A percentile compares a stretch with the other conserved stretches of the same genome.
These are phyloP conservation scores for Bubalus kerabau DNA, from an alignment of 2,113 vertebrate species.

Conservation along the genomic window DNA sequence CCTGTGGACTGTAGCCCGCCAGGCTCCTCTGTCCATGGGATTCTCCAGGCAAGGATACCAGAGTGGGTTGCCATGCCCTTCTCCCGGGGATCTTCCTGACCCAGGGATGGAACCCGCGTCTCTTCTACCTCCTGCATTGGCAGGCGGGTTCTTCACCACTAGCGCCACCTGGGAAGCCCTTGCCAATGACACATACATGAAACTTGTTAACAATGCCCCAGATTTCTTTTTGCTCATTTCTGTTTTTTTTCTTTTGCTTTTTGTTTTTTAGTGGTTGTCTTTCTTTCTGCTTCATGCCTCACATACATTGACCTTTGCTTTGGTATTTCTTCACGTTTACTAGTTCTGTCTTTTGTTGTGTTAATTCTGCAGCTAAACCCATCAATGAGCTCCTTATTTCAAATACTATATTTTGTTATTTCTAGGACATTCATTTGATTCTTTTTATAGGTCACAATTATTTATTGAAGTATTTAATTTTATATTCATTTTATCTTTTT, in stretches of 20 bases:
- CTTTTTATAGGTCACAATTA: background rate
- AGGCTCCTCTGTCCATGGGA: background rate
- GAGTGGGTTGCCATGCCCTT: background rate
- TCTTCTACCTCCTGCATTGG: background rate
- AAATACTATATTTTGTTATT: background rate
- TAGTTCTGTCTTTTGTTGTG: background rate
- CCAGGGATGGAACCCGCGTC: background rate
- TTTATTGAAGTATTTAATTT: background rate
- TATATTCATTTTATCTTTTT: background rate
- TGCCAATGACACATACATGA: background rate
- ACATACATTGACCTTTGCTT: background rate
- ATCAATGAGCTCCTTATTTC: background rate
- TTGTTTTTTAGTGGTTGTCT: background rate
- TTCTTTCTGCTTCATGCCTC: background rate
- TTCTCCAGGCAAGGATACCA: background rate
- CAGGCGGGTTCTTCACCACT: background rate
- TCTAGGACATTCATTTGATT: background rate
- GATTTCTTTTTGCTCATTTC: background rate
- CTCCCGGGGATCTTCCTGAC: background rate
- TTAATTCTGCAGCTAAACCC: background rate
- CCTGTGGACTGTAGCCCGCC: background rate
- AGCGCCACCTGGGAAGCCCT: background rate
- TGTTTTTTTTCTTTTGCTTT: background rate
- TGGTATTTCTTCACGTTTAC: background rate
- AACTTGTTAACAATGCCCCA: background rate